Percentiles rank a stretch among this genome's conserved stretches.
Evolutionary conservation across 2,888 invertebrate species (phyloP).

Genomic region (Chalcosyrphus nemorum): DNA sequence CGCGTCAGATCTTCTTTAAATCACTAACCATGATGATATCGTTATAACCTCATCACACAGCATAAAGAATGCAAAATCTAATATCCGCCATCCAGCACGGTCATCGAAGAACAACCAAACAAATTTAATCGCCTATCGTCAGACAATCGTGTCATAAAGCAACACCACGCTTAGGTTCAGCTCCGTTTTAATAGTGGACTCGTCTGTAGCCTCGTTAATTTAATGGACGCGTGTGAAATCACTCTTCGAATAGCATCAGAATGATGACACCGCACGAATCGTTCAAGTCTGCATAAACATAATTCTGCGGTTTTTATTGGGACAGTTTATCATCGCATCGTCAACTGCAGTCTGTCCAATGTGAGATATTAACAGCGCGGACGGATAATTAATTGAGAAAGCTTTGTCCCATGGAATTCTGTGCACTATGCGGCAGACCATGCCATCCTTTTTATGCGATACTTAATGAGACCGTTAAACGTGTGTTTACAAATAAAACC

Average conservation of each 20-base stretch:
- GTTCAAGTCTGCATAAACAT: slow-evolving; percentile 49
- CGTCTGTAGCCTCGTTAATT: slow-evolving; percentile 41
- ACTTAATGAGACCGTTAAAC: slow-evolving; percentile 65
- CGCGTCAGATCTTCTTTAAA: background rate
- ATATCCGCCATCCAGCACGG: background rate
- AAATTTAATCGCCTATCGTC: background rate
- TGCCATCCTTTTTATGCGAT: slow-evolving; percentile 41
- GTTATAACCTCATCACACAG: background rate
- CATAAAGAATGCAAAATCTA: background rate
- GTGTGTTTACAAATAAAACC: slow-evolving; percentile 73
- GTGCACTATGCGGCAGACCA: slow-evolving; percentile 49
- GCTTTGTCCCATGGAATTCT: slow-evolving; percentile 59
- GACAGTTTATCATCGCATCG: slow-evolving; percentile 28
- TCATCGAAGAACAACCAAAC: slow-evolving; percentile 5
- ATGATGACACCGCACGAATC: slow-evolving; percentile 59
- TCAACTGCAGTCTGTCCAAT: slow-evolving; percentile 31
- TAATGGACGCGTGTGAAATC: slow-evolving; percentile 43
- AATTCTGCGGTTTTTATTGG: slow-evolving; percentile 40
- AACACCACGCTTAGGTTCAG: background rate
- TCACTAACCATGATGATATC: background rate
- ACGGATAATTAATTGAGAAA: slow-evolving; percentile 58
- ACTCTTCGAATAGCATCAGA: slow-evolving; percentile 33
- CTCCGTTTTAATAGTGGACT: slow-evolving; percentile 16
- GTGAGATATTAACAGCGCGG: slow-evolving; percentile 55
- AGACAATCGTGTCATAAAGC: background rate